Conservation (phyloP, 1,140 invertebrate genomes). For the Meloidogyne chitwoodi region DNA sequence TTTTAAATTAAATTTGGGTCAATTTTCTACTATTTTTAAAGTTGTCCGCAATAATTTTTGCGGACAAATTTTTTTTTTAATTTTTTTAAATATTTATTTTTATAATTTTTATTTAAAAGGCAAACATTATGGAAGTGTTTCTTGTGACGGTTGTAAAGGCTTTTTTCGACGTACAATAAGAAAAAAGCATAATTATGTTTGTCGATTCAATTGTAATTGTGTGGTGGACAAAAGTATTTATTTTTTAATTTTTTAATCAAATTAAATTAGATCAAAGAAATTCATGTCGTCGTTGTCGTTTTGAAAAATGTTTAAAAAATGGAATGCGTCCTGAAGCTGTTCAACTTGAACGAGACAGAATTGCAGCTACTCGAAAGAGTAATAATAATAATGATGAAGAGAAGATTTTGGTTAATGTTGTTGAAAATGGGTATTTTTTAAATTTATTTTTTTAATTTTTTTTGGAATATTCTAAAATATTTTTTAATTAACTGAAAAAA, state of each 20-base stretch:
- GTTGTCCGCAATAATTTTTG: too few relatives aligned
- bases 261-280: slow-evolving; percentile 74
- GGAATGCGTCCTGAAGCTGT: slow-evolving; percentile 70
- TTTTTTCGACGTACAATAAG: slow-evolving; percentile 85
- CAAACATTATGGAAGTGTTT: slow-evolving; percentile 21
- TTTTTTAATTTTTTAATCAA: not conserved
- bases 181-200: slow-evolving; percentile 90
- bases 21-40: too few relatives aligned
- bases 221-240: slow-evolving; percentile 71
- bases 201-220: slow-evolving; percentile 86
- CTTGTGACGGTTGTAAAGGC: slow-evolving; percentile 26
- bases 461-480: too few relatives aligned
- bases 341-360: slow-evolving; percentile 93
- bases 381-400: not conserved
- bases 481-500: too few relatives aligned
- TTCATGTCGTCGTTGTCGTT: slow-evolving; percentile 78
- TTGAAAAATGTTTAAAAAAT: slow-evolving; percentile 87
- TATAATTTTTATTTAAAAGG: too few relatives aligned
- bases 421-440: not conserved
- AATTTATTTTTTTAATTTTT: not conserved
- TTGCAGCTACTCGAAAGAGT: slow-evolving; percentile 69
- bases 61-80: too few relatives aligned
- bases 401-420: not conserved
- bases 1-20: too few relatives aligned
- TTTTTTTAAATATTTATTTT: too few relatives aligned